Conservation (phyloP, 2,797 vertebrate genomes). For the Danio aesculapii region DNA sequence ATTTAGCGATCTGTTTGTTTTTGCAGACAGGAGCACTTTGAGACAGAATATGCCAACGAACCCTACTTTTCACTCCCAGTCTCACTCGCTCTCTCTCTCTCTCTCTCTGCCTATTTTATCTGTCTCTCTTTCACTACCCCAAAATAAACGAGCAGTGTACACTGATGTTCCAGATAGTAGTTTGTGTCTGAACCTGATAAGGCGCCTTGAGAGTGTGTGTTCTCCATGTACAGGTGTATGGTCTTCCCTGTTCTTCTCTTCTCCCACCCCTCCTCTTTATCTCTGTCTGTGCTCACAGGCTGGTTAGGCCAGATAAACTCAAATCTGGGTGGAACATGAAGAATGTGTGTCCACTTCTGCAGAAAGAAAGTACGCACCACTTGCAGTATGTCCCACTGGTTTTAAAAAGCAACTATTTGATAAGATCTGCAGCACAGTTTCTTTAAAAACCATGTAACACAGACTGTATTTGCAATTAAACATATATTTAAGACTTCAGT, state of each 20-base stretch:
- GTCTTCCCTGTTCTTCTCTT: constrained; percentile 60
- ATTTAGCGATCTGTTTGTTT: constrained; percentile 19
- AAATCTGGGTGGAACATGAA: constrained; percentile 54
- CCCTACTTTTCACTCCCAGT: neutral
- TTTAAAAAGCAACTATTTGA: constrained; percentile 29
- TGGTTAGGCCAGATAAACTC: constrained; percentile 79
- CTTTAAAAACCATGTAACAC: constrained; percentile 9
- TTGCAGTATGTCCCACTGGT: neutral
- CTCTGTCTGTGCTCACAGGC: constrained; percentile 75
- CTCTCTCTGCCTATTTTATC: constrained; percentile 39
- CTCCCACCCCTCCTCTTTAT: constrained; percentile 67
- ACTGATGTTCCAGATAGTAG: constrained; percentile 39
- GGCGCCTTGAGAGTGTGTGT: constrained; percentile 29
- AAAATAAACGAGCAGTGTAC: constrained; percentile 39
- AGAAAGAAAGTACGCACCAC: constrained; percentile 6
- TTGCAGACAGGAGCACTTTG: constrained; percentile 28
- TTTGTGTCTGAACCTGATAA: constrained; percentile 42
- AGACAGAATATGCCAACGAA: constrained; percentile 12
- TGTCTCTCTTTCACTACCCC: constrained; percentile 48
- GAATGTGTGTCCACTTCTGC: constrained; percentile 65
- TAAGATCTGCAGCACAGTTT: constrained; percentile 3
- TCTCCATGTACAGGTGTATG: constrained; percentile 44
- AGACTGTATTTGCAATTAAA: constrained; percentile 26
- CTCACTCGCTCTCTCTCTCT: constrained; percentile 46
- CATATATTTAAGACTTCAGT: neutral